phyloP scores from a whole-genome alignment of 2,888 invertebrate genomes.

The Ophioninae sp. region DNA sequence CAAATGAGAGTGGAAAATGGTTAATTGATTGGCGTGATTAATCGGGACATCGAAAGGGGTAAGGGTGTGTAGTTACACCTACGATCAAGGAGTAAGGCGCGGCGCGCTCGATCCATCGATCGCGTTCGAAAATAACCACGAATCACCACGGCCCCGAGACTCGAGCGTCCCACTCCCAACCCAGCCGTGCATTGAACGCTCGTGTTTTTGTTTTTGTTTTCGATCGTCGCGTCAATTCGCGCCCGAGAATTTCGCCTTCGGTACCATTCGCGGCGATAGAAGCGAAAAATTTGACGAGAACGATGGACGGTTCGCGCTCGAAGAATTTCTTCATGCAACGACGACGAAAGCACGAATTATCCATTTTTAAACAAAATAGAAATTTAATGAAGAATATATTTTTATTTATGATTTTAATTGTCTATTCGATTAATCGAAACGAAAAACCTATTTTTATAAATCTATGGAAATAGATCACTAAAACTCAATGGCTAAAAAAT shows the following conservation, averaged over 20 bases:
- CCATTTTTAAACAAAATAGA: too few species aligned
- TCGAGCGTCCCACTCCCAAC: too few species aligned
- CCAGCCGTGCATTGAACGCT: background rate
- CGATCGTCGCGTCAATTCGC: background rate
- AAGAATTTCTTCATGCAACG: background rate
- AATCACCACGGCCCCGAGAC: background rate
- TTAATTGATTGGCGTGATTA: constrained; percentile 62
- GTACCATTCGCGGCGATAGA: background rate
- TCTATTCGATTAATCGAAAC: too few species aligned
- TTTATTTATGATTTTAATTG: too few species aligned
- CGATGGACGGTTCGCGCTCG: background rate
- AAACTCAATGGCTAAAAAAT: too few species aligned
- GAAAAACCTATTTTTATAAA: too few species aligned
- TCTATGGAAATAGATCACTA: too few species aligned
- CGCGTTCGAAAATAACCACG: background rate
- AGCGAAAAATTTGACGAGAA: background rate
- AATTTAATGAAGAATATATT: too few species aligned
- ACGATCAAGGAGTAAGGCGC: constrained; percentile 41
- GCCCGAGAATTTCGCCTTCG: background rate
- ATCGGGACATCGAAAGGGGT: constrained; percentile 50
- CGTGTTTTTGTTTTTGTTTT: background rate
- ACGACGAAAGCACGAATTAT: too few species aligned
- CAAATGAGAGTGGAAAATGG: constrained; percentile 23
- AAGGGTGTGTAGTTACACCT: constrained; percentile 4
- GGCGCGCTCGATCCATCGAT: constrained; percentile 51